phyloP scores from a whole-genome alignment of 2,888 invertebrate species.

The Rhopalosiphum nymphaeae region DNA sequence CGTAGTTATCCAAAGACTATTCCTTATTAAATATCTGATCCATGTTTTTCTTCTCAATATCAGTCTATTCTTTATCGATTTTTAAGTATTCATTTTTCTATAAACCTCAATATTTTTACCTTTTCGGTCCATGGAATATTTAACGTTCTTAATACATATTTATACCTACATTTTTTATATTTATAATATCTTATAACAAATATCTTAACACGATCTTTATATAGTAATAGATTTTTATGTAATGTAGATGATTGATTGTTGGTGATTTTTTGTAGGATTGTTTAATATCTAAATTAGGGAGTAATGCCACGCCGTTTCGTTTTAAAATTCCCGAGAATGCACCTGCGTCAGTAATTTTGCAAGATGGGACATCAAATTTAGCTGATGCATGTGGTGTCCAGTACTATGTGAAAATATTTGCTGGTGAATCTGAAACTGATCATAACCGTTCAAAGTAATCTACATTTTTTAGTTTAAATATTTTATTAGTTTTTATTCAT shows the following conservation, averaged over 20 bases:
- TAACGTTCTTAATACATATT: too few species aligned
- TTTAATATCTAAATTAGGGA: conserved; percentile 86
- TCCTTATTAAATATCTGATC: neutral
- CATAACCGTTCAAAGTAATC: conserved; percentile 79
- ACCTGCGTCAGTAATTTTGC: conserved; percentile 92
- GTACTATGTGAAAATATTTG: conserved; percentile 90
- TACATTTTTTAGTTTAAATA: neutral
- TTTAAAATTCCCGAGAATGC: conserved; percentile 85
- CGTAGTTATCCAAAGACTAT: neutral
- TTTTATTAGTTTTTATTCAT: neutral
- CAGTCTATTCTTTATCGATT: neutral
- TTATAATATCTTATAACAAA: neutral
- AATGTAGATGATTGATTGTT: neutral
- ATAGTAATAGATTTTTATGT: neutral
- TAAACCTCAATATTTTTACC: neutral
- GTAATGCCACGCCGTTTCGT: conserved; percentile 86
- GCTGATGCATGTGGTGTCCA: conserved; percentile 94
- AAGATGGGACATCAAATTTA: conserved; percentile 81
- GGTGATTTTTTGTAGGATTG: conserved; percentile 76
- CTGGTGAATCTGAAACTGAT: conserved; percentile 84
- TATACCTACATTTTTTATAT: neutral
- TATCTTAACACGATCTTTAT: neutral
- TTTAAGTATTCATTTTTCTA: neutral
- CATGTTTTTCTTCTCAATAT: neutral
- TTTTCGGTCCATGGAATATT: too few species aligned